phyloP scores from a whole-genome alignment of 1,140 invertebrate genomes.

The Papilio glaucus region DNA sequence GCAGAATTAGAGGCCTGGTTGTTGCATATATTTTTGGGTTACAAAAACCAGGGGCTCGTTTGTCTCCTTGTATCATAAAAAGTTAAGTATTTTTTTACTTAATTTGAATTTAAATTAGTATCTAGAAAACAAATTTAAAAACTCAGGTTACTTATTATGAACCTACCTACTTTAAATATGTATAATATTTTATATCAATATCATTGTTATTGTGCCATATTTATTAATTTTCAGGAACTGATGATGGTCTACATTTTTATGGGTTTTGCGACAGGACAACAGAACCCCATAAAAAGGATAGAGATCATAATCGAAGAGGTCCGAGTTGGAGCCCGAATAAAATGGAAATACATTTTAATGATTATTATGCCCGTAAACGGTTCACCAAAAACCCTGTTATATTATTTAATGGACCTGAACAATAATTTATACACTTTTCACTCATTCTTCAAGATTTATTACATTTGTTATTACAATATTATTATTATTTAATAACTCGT shows the following conservation, averaged over 20 bases:
- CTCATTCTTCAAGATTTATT: conserved; percentile 52
- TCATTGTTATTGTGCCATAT: too few species aligned
- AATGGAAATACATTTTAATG: conserved; percentile 79
- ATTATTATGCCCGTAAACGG: conserved; percentile 81
- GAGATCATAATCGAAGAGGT: conserved; percentile 78
- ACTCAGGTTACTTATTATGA: too few species aligned
- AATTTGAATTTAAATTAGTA: too few species aligned
- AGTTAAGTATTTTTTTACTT: too few species aligned
- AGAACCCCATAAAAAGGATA: conserved; percentile 75
- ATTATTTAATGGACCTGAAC: conserved; percentile 66
- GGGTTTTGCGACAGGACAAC: conserved; percentile 20
- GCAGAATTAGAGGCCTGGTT: too few species aligned
- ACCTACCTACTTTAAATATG: too few species aligned
- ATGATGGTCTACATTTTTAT: neutral
- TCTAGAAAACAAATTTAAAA: too few species aligned
- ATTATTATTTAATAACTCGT: conserved; percentile 25
- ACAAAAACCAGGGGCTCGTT: too few species aligned
- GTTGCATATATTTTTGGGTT: too few species aligned
- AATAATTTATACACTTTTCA: conserved; percentile 72
- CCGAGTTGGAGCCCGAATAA: conserved; percentile 73
- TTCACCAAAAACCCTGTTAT: conserved; percentile 65
- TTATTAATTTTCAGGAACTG: neutral
- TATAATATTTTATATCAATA: too few species aligned
- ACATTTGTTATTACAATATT: neutral
- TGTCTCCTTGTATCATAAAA: too few species aligned